Evolutionary conservation across 2,113 vertebrate species (phyloP).

Genomic region (Tapirus terrestris): DNA sequence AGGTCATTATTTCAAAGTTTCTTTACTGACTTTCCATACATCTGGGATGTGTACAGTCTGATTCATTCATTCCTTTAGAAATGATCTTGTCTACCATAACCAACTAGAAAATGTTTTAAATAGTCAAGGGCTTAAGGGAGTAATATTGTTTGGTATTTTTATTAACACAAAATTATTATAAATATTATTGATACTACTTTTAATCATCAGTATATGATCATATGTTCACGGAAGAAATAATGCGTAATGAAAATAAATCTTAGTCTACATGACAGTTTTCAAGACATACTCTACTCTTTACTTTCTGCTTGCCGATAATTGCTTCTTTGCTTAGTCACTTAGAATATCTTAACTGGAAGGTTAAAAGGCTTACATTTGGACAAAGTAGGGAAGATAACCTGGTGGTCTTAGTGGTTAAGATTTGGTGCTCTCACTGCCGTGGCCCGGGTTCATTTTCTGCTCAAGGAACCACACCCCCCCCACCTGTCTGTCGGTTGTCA

Average conservation of each 20-base stretch:
- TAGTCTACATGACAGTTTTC: not conserved
- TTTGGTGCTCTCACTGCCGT: too few species aligned
- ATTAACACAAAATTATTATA: not conserved
- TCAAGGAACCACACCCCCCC: too few species aligned
- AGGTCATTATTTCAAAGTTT: not conserved
- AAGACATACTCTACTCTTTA: not conserved
- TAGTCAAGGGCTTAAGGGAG: not conserved
- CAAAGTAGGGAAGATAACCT: not conserved
- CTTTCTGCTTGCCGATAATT: not conserved
- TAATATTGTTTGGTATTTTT: not conserved
- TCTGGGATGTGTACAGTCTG: not conserved
- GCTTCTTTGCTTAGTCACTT: not conserved
- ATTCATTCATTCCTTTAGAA: not conserved
- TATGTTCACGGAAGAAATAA: not conserved
- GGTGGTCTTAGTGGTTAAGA: too few species aligned
- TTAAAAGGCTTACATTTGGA: not conserved
- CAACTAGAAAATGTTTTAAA: not conserved
- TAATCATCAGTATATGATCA: not conserved
- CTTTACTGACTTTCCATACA: not conserved
- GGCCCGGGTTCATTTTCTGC: too few species aligned
- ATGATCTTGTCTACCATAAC: not conserved
- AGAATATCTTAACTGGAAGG: not conserved
- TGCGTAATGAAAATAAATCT: not conserved
- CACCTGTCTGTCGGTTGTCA: too few species aligned
- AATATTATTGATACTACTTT: not conserved